Evolutionary conservation across 1,140 invertebrate genomes (phyloP), one percentile per base, ranked within the genome.

Genomic region (Ganaspis sp.): DNA sequence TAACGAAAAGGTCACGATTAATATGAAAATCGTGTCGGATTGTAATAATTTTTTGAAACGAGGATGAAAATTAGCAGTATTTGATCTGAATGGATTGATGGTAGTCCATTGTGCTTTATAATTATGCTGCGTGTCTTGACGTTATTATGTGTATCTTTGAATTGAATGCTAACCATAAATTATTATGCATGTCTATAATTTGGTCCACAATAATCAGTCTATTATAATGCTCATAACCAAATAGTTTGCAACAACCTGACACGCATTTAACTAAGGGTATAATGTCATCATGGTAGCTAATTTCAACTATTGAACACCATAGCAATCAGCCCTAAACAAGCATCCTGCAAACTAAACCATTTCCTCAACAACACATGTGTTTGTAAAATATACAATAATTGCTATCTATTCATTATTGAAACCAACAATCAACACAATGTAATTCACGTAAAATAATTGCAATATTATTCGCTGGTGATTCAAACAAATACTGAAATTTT

Each of bases 271-370:
- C 23, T 29, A 29, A 12, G 26, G 58, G 15, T 26, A 64, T 64
- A 64, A 64, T n/a, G 58, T 29, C 58, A 64, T 64, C 23, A 64
- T 26, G 58, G 23, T 12, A 12, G 58, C 58, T 29, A 64, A 64
- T 64, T 64, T 64, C 23, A 64, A 64, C 23, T 34, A n/a, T 64
- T 64, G 74, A 73, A 71, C 49, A 73, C 15, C n/a, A 49, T 49
- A 58, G 23, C 73, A 83, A 83, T 83, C 76, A 81, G 53, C 38
- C 21, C 71, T 82, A 78, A 82, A 75, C 80, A 82, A 83, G 77
- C 74, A 75, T 75, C 69, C 64, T 76, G 38, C 69, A 40, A 15
- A 29, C 40, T n/a, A 49, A 6, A 40, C 21, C 38, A 45, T 73
- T 80, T 83, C 70, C 72, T 64, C 4, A 6, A 1, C 4, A 38